Conservation (phyloP, 2,113 vertebrate species). For the Brienomyrus longianalis region DNA sequence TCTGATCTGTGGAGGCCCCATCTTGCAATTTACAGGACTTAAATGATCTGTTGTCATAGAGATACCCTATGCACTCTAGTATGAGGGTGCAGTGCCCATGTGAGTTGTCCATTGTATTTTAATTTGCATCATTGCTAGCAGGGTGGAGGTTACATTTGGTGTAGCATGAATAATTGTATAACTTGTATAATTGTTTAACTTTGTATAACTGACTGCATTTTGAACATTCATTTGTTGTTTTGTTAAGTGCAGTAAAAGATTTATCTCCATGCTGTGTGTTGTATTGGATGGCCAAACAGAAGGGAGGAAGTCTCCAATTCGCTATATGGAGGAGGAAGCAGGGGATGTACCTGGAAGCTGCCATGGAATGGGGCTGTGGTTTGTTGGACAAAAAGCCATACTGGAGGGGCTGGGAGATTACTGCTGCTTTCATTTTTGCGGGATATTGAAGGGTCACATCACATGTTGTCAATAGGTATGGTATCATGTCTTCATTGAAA, state of each 20-base stretch:
- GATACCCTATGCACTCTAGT: not conserved
- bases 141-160: not conserved
- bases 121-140: not conserved
- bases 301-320: not conserved
- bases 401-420: not conserved
- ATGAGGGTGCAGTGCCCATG: not conserved
- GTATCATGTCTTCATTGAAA: not conserved
- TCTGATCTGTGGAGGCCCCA: not conserved
- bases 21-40: not conserved
- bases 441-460: not conserved
- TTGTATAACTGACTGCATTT: not conserved
- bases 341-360: not conserved
- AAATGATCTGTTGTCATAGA: not conserved
- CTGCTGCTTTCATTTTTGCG: not conserved
- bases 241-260: not conserved
- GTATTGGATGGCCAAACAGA: not conserved
- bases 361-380: not conserved
- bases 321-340: not conserved
- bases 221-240: not conserved
- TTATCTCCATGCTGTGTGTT: not conserved
- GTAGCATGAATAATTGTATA: not conserved
- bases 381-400: not conserved
- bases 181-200: not conserved
- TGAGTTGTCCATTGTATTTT: not conserved
- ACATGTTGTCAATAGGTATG: not conserved